These are phyloP conservation scores for Elephantulus edwardii DNA, from an alignment of 2,113 vertebrate species.

Conservation along the genomic window DNA sequence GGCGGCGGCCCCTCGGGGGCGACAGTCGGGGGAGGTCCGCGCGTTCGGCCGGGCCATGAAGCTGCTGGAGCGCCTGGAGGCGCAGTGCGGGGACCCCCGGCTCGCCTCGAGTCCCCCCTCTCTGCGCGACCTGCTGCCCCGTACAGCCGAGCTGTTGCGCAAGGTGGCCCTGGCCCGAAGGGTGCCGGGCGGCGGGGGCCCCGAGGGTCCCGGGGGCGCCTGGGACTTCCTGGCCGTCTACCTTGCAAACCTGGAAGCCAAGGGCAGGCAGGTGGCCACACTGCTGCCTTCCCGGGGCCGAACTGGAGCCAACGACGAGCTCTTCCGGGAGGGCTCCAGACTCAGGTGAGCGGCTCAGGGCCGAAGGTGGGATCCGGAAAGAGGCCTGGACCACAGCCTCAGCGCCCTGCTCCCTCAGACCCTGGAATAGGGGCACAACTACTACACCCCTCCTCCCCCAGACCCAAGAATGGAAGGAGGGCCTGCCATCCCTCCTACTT, in stretches of 20 bases:
- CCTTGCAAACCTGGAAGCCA: conserved; percentile 86
- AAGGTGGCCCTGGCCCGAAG: conserved; percentile 82
- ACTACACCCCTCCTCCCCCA: too few species aligned
- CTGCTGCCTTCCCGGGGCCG: conserved; percentile 78
- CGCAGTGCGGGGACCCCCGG: conserved; percentile 72
- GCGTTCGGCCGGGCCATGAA: conserved; percentile 72
- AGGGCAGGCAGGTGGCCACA: conserved; percentile 81
- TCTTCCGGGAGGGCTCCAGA: conserved; percentile 86
- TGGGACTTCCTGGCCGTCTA: conserved; percentile 83
- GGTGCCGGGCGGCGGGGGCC: background rate
- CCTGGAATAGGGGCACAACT: fast-evolving
- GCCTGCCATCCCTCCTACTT: background rate
- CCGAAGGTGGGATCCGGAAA: too few species aligned
- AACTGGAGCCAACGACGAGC: conserved; percentile 82
- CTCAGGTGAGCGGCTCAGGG: conserved; percentile 82
- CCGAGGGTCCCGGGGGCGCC: conserved; percentile 66
- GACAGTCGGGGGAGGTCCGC: conserved; percentile 31
- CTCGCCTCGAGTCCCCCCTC: conserved; percentile 86
- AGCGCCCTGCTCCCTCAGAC: background rate
- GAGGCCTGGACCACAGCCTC: background rate
- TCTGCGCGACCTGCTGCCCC: conserved; percentile 85
- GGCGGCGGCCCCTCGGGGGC: background rate
- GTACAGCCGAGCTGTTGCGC: conserved; percentile 74
- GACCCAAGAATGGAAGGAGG: background rate
- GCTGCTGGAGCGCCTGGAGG: conserved; percentile 82